Base-by-base conservation (phyloP, 2,888 invertebrate genomes). In the Noctua pronuba region DNA sequence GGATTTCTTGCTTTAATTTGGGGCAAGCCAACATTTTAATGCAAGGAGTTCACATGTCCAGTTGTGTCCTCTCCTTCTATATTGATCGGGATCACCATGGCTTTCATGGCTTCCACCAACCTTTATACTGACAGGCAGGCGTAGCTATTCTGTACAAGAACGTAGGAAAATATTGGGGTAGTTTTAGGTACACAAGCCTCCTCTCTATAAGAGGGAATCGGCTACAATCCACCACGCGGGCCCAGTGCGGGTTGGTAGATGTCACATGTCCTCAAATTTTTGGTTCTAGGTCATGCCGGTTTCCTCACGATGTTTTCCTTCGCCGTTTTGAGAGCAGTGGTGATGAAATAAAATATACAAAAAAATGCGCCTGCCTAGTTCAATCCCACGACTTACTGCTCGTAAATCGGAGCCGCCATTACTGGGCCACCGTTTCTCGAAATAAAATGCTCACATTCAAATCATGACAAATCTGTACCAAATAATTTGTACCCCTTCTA, bases 401-500 rank as follows among this genome's bases (percentile, higher is more conserved):
- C 41, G 41, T 11, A 41, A 41, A 2, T 41, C 8, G 1, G 41
- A 11, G 41, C 41, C 41, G 41, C 41, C 41, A 41, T 2, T 8
- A 41, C 41, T 11, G 11, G 41, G 41, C 13, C 41, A 41, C 41
- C 41, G 41, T 41, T 41, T 38, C 10, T 38, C 10, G 21, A 52
- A 52, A 52, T 24, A 52, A 7, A 21, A 21, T 49, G 49, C 21
- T n/a, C 52, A 52, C 1, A 55, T 6, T n/a, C 0, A 52, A 52
- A n/a, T 35, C 2, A 41, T 41, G 5, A 46, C 21, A 73, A 69
- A 21, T 18, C 7, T 2, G 2, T 5, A n/a, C 0, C 5, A 69
- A 35, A 49, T 46, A 73, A 38, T 79, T 76, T 24, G 2, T 28
- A 80, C 52, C 90, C 46, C 83, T 89, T 92, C 93, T 75, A 92